phyloP scores from a whole-genome alignment of 2,113 vertebrate genomes.

The Proterorhinus semilunaris region DNA sequence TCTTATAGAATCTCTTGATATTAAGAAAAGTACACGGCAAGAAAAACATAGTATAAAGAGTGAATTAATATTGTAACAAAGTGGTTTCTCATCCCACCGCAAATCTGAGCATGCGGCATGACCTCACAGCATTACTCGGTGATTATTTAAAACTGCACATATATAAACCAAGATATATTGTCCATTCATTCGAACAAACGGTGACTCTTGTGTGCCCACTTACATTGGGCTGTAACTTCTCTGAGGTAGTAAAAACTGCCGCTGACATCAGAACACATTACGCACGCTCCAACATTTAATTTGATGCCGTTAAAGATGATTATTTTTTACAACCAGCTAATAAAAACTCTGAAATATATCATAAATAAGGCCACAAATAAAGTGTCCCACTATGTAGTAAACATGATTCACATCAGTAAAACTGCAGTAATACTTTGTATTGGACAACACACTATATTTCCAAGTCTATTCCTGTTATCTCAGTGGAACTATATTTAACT shows the following conservation, averaged over 20 bases:
- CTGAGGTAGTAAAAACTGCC: background rate
- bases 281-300: background rate
- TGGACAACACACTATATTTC: too few relatives aligned
- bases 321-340: slow-evolving; percentile 5
- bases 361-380: background rate
- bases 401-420: too few relatives aligned
- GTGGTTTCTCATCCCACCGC: background rate
- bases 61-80: background rate
- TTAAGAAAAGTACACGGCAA: too few relatives aligned
- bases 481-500: too few relatives aligned
- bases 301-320: background rate
- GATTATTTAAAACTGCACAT: background rate
- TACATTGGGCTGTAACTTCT: background rate
- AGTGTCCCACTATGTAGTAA: background rate
- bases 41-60: too few relatives aligned
- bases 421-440: background rate
- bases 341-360: slow-evolving; percentile 2
- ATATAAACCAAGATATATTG: background rate
- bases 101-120: background rate
- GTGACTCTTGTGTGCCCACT: background rate
- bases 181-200: background rate
- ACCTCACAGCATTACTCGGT: background rate
- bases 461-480: too few relatives aligned
- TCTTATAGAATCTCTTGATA: too few relatives aligned
- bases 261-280: background rate